phyloP scores from a whole-genome alignment of 2,113 vertebrate genomes.

The Pedetes capensis region DNA sequence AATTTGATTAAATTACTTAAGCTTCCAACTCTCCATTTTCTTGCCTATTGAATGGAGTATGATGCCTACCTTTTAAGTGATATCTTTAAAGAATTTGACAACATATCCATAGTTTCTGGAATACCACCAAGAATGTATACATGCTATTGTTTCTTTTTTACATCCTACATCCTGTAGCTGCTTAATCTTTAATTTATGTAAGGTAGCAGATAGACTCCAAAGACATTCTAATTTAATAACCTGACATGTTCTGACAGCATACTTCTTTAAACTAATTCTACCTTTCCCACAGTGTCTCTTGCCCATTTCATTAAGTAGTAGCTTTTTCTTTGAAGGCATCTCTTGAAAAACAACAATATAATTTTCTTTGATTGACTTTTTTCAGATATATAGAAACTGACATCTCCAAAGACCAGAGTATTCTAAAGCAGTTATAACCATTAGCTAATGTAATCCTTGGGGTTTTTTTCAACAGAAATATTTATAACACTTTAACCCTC shows the following conservation, averaged over 20 bases:
- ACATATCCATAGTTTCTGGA: background rate
- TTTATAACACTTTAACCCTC: slow-evolving; percentile 2
- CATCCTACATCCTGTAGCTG: background rate
- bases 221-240: background rate
- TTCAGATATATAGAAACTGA: slow-evolving; percentile 8
- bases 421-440: slow-evolving; percentile 19
- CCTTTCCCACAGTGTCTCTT: background rate
- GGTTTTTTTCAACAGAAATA: slow-evolving; percentile 46
- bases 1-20: background rate
- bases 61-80: background rate
- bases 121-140: background rate
- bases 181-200: background rate
- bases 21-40: background rate
- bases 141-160: background rate
- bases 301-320: background rate
- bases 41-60: background rate
- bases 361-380: slow-evolving; percentile 5
- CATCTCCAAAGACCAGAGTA: slow-evolving; percentile 15
- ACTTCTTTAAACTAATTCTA: background rate
- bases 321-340: background rate
- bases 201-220: background rate
- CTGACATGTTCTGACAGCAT: background rate
- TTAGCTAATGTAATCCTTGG: slow-evolving; percentile 53
- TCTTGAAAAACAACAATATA: background rate
- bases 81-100: background rate